These are phyloP conservation scores for Protodeltote pygarga DNA, from an alignment of 2,888 invertebrate genomes.

Conservation along the genomic window DNA sequence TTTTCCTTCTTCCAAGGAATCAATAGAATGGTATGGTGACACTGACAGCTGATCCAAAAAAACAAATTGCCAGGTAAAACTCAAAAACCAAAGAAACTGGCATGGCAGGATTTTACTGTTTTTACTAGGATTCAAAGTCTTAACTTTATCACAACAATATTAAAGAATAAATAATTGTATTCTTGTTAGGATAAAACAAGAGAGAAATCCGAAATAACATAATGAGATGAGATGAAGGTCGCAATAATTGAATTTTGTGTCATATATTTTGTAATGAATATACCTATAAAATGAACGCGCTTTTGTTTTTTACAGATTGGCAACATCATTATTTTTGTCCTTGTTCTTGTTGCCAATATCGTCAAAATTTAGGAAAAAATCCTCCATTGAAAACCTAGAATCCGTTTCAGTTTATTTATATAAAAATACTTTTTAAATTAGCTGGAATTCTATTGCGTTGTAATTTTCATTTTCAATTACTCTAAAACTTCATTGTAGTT, in stretches of 20 bases:
- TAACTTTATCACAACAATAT: too few relatives aligned
- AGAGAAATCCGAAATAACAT: too few relatives aligned
- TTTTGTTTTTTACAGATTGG: constrained; percentile 28
- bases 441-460: constrained; percentile 43
- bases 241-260: neutral
- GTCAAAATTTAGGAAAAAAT: constrained; percentile 56
- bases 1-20: too few relatives aligned
- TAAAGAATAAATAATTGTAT: too few relatives aligned
- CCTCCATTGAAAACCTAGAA: constrained; percentile 52
- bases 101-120: too few relatives aligned
- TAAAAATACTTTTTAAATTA: constrained; percentile 25
- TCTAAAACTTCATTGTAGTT: constrained; percentile 30
- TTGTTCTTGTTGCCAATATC: constrained; percentile 54
- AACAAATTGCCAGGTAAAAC: too few relatives aligned
- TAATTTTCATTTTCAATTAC: constrained; percentile 20
- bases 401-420: constrained; percentile 38
- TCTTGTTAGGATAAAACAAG: too few relatives aligned
- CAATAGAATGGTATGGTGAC: too few relatives aligned
- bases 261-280: neutral
- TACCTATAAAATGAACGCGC: neutral
- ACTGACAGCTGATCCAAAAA: too few relatives aligned
- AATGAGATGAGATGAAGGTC: too few relatives aligned
- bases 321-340: constrained; percentile 49
- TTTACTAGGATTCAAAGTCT: too few relatives aligned
- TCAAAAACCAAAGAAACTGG: too few relatives aligned